Evolutionary conservation across 37 sponge, comb jelly and placozoan species (phyloP), one percentile per base, ranked within the genome.

Genomic region (Chondrilla cf. caribensis): DNA sequence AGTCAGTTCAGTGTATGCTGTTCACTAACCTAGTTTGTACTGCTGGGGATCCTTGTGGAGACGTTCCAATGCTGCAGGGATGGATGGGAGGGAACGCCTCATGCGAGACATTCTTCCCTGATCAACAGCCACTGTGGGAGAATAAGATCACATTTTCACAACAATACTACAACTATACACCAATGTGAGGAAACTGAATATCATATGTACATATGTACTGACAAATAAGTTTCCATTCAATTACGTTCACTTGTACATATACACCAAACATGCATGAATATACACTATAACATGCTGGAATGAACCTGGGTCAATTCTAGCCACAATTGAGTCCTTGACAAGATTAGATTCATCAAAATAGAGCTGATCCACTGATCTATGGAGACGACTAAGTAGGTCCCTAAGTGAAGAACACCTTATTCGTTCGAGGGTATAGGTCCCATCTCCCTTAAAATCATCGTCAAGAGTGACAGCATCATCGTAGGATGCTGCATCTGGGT

Each of bases 21-120:
- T 32, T 11, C 9, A 22, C 79, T 5, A 24, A 85, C 85, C 85
- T 79, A 79, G 35, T 31, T 64, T 79, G 57, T 25, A 24, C 6
- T 85, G 37, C 24, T 66, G 36, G 22, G 85, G 79, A 39, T 78
- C 79, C 21, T 51, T 62, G 70, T 78, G 85, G 36, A 85, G 57
- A 28, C 29, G 19, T 54, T 67, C 58, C 40, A 85, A 44, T 3
- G 58, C 38, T 32, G 60, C 54, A 29, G 31, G 35, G 14, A 79
- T 54, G 24, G 85, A 79, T 9, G 85, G 79, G 24, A 85, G 38
- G 9, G 42, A 19, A 38, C 78, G 79, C 38, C 79, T 78, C 38
- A 85, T 24, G 9, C 38, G 54, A 25, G 11, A 14, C 79, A 85
- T 33, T 40, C 18, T 42, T 1, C 60, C 55, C 19, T 54, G 24